These are phyloP conservation scores for Acanthiza pusilla DNA, from an alignment of 2,797 vertebrate genomes.

Conservation along the genomic window DNA sequence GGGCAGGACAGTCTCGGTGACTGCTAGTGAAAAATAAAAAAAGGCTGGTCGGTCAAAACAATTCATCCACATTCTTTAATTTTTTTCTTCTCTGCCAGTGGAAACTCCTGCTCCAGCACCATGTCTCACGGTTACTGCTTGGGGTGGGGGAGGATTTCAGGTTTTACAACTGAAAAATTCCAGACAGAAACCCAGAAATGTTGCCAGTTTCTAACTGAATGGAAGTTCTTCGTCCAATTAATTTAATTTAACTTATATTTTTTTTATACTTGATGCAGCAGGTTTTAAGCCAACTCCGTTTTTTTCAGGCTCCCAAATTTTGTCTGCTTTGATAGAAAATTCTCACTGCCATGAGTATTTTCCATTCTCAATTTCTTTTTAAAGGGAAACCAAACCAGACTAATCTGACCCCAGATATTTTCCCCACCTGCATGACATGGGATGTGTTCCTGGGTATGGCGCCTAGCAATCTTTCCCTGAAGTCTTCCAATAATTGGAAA, in stretches of 20 bases:
- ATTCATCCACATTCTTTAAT: neutral
- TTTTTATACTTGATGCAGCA: neutral
- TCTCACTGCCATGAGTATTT: neutral
- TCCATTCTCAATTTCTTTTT: neutral
- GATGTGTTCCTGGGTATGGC: neutral
- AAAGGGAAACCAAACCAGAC: neutral
- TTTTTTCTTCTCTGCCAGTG: neutral
- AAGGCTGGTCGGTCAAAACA: neutral
- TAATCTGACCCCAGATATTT: neutral
- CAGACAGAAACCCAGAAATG: neutral
- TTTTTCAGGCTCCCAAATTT: neutral
- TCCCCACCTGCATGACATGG: neutral
- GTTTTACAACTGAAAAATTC: conserved; percentile 46
- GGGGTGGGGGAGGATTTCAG: conserved; percentile 22
- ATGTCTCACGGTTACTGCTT: neutral
- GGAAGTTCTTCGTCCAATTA: neutral
- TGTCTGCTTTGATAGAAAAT: neutral
- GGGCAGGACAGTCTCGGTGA: rapidly evolving
- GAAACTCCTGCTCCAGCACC: neutral
- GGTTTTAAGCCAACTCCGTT: neutral
- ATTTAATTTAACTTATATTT: neutral
- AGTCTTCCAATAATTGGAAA: neutral
- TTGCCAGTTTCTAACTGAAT: neutral
- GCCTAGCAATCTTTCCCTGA: neutral
- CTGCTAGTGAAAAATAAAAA: neutral